Evolutionary conservation across 35 echinoderm and acorn worm species (phyloP).

Genomic region (Eucidaris tribuloides): DNA sequence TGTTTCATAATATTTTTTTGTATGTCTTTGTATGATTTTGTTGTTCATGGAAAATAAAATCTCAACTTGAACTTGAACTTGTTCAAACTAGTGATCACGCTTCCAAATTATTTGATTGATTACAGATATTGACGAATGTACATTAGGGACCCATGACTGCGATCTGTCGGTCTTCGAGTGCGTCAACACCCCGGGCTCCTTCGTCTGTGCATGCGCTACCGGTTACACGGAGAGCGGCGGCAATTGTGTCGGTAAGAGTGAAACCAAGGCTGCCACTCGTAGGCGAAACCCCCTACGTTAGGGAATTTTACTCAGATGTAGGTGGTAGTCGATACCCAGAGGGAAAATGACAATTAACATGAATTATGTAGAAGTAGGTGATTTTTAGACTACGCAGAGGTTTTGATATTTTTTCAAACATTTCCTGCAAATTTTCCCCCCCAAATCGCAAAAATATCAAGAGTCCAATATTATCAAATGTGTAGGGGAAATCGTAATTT

Average conservation of each 20-base stretch:
- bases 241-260: slow-evolving; percentile 33
- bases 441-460: slow-evolving; percentile 33
- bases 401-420: slow-evolving; percentile 26
- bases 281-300: too few relatives aligned
- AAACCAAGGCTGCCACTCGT: too few relatives aligned
- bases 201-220: slow-evolving; percentile 18
- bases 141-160: slow-evolving; percentile 31
- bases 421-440: background rate
- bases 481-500: too few relatives aligned
- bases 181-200: slow-evolving; percentile 44
- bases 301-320: background rate
- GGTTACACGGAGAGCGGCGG: slow-evolving; percentile 24
- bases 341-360: too few relatives aligned
- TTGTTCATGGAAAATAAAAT: background rate
- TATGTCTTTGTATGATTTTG: background rate
- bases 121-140: slow-evolving; percentile 61
- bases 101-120: background rate
- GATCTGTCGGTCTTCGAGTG: slow-evolving; percentile 6
- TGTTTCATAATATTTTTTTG: too few relatives aligned
- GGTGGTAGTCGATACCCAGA: background rate
- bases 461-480: too few relatives aligned
- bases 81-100: background rate
- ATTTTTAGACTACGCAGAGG: background rate
- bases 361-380: background rate
- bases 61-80: too few relatives aligned